phyloP scores from a whole-genome alignment of 2,888 invertebrate genomes.

The Cybosia mesomella region DNA sequence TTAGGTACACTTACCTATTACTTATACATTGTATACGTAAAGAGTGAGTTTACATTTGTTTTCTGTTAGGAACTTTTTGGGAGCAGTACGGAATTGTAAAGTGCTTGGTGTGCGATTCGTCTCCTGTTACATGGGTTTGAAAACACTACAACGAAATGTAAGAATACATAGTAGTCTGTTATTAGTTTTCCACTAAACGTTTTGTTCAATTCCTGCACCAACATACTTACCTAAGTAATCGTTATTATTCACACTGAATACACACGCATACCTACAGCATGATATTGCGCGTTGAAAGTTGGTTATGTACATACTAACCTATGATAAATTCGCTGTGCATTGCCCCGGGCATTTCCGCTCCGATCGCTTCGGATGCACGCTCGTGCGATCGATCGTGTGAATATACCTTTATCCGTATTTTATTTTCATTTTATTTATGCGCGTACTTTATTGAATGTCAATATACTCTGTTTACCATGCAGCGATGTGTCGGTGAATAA shows the following conservation, averaged over 20 bases:
- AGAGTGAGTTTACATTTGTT: too few relatives aligned
- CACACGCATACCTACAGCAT: slow-evolving; percentile 34
- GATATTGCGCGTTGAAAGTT: slow-evolving; percentile 63
- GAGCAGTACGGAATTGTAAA: too few relatives aligned
- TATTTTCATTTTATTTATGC: slow-evolving; percentile 62
- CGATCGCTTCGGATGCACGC: slow-evolving; percentile 78
- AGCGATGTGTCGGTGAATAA: slow-evolving; percentile 27
- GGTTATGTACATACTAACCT: slow-evolving; percentile 64
- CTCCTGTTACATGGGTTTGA: too few relatives aligned
- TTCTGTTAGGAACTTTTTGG: too few relatives aligned
- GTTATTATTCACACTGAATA: slow-evolving; percentile 46
- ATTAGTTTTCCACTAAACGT: too few relatives aligned
- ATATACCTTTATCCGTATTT: slow-evolving; percentile 75
- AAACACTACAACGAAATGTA: too few relatives aligned
- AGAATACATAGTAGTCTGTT: too few relatives aligned
- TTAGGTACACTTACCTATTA: too few relatives aligned
- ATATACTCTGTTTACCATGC: slow-evolving; percentile 34
- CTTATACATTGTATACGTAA: too few relatives aligned
- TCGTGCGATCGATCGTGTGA: slow-evolving; percentile 76
- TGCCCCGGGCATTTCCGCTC: slow-evolving; percentile 79
- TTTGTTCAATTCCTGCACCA: slow-evolving; percentile 23
- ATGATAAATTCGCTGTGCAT: slow-evolving; percentile 80
- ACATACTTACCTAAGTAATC: slow-evolving; percentile 23
- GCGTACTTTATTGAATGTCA: slow-evolving; percentile 49
- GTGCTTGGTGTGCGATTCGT: too few relatives aligned